Conservation (phyloP, 92 coral and sea anemone species). For the Ricordea florida region DNA sequence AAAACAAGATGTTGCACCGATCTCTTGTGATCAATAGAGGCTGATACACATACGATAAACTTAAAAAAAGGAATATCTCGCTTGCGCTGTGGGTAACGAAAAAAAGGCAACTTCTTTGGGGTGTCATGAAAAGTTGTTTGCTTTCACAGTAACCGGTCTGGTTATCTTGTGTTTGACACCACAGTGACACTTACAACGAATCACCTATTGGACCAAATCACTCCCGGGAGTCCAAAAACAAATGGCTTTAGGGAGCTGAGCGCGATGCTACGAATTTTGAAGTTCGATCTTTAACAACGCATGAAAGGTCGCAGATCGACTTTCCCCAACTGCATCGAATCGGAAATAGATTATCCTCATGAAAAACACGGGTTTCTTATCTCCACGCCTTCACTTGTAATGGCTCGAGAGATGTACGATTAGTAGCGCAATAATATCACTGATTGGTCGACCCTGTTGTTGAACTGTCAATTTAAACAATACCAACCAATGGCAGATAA, state of each 20-base stretch:
- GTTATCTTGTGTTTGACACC: conserved; percentile 31
- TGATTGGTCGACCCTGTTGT: conserved; percentile 28
- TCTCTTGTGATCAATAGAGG: too few species aligned
- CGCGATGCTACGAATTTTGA: neutral
- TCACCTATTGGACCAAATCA: conserved; percentile 7
- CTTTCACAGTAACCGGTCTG: conserved; percentile 9
- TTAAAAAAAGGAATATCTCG: neutral
- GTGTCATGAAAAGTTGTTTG: too few species aligned
- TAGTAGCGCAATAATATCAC: conserved; percentile 37
- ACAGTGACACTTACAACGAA: conserved; percentile 39
- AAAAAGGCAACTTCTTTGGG: too few species aligned
- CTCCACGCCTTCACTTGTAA: conserved; percentile 41
- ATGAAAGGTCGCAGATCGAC: neutral
- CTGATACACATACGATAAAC: too few species aligned
- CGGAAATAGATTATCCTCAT: conserved; percentile 19
- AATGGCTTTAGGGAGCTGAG: conserved; percentile 4
- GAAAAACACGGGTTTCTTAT: conserved; percentile 36
- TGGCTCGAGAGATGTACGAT: conserved; percentile 16
- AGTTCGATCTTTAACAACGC: neutral
- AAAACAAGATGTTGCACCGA: neutral
- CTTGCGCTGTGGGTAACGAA: too few species aligned
- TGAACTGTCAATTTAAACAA: conserved; percentile 70
- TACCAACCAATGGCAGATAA: conserved; percentile 77
- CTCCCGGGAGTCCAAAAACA: conserved; percentile 60
- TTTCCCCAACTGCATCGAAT: neutral